Evolutionary conservation across 2,888 invertebrate genomes (phyloP).

Genomic region (Timema cristinae): DNA sequence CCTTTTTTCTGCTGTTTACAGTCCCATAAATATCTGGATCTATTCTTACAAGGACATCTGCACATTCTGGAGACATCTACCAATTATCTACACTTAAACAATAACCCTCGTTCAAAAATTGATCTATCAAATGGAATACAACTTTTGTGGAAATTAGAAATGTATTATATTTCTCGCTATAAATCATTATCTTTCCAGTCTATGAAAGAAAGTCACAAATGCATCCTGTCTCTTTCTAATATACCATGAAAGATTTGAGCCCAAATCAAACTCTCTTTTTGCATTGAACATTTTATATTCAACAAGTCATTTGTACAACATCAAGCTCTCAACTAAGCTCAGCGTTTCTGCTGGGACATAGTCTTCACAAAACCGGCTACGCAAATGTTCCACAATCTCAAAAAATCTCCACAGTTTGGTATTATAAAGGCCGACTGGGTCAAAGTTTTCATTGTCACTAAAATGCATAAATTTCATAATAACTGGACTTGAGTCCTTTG

Average conservation of each 20-base stretch:
- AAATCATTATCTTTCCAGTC: neutral
- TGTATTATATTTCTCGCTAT: neutral
- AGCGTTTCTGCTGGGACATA: too few relatives aligned
- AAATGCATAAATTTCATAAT: too few relatives aligned
- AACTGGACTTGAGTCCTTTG: too few relatives aligned
- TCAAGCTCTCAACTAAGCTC: too few relatives aligned
- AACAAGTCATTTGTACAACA: constrained; percentile 6
- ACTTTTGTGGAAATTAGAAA: constrained; percentile 5
- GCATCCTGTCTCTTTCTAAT: too few relatives aligned
- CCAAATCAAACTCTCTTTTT: constrained; percentile 4
- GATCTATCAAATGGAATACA: constrained; percentile 6
- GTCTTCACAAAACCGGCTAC: neutral
- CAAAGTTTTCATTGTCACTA: too few relatives aligned
- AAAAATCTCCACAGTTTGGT: constrained; percentile 3
- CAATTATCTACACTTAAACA: constrained; percentile 11
- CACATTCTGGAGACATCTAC: constrained; percentile 10
- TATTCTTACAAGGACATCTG: constrained; percentile 1
- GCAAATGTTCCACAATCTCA: constrained; percentile 1
- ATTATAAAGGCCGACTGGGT: too few relatives aligned
- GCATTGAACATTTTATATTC: constrained; percentile 6
- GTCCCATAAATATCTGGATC: neutral
- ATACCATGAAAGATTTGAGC: neutral
- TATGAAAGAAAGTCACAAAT: too few relatives aligned
- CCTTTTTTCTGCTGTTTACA: constrained; percentile 9
- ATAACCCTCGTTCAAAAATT: neutral